Percentiles rank a stretch among this genome's conserved stretches.
These are phyloP conservation scores for Spodoptera frugiperda DNA, from an alignment of 1,140 invertebrate species.

Conservation along the genomic window DNA sequence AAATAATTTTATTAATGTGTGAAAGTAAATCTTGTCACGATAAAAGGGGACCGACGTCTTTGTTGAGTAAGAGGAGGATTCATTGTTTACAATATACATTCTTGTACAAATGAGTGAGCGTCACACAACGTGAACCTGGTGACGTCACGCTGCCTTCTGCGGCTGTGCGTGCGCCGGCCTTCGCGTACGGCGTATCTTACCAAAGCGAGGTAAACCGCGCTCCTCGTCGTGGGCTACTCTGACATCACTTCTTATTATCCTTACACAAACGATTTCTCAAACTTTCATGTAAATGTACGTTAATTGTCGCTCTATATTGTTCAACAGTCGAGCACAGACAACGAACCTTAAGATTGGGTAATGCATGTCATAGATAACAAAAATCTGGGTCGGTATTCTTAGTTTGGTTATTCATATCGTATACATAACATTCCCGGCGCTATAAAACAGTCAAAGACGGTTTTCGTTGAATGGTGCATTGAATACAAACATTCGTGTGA, in stretches of 20 bases:
- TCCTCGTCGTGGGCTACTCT: not conserved
- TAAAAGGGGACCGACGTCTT: conserved; percentile 3
- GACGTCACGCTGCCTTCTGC: conserved; percentile 49
- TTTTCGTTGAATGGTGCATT: conserved; percentile 32
- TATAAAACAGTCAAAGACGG: not conserved
- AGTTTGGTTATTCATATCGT: conserved; percentile 30
- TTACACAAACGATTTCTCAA: conserved; percentile 9
- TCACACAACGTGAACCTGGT: conserved; percentile 37
- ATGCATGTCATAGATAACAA: conserved; percentile 34
- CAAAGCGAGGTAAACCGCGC: conserved; percentile 41
- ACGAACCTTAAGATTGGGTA: conserved; percentile 27
- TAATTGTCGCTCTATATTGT: conserved; percentile 7
- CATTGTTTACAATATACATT: conserved; percentile 55
- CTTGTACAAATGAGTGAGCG: conserved; percentile 41
- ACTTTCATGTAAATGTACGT: not conserved
- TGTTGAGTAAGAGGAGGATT: conserved; percentile 5
- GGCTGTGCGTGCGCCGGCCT: conserved; percentile 41
- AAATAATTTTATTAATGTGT: not conserved
- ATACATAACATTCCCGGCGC: not conserved
- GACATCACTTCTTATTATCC: conserved; percentile 2
- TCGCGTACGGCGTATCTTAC: conserved; percentile 26
- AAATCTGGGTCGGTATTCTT: conserved; percentile 34
- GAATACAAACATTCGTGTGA: conserved; percentile 20
- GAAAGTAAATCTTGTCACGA: conserved; percentile 4
- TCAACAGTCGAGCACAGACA: conserved; percentile 14